Evolutionary conservation across 2,797 vertebrate species (phyloP), one percentile per base, ranked within the genome.

Genomic region (Lycodopsis pacificus): DNA sequence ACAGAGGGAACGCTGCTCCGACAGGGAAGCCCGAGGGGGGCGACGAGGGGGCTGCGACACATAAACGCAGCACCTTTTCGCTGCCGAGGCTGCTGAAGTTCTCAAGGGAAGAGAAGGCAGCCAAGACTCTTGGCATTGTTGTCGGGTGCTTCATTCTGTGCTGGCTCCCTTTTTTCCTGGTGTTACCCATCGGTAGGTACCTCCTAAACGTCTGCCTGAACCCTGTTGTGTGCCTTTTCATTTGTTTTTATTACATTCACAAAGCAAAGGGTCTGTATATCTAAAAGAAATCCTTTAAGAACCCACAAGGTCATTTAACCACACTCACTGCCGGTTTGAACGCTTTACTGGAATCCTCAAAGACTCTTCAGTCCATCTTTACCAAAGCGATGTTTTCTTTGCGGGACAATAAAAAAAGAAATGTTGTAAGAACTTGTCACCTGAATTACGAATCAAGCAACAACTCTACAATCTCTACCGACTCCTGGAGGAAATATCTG

Each of bases 101-200:
- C 88, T 97, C 97, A 53, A 93, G 94, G 76, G 97, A 99, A 71
- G 97, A 98, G 93, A 99, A 99, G 85, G 98, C 98, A 0, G 98
- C 97, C 77, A 98, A 98, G 90, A 99, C 97, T 13, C 94, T 99
- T 53, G 97, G 97, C 7, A 97, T 99, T 6, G 97, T 99, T 3
- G 98, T 99, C 3, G 98, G 98, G 4, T 99, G 98, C 91, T 99
- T 99, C 64, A 86, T 99, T 20, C 96, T 99, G 63, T 99, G 98
- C 93, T 99, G 98, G 98, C 96, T 99, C 12, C 98, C 98, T 0
- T 99, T 99, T 89, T 99, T 99, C 89, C 90, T 99, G 49, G 97
- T 97, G 42, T 95, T 99, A 93, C 98, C 98, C 25, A 97, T 99
- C 0, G 97, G 98, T 99, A 92, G 72, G 95, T 95, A 77, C 32